phyloP scores from a whole-genome alignment of 2,113 vertebrate species.

The Pseudorectes ferrugineus region DNA sequence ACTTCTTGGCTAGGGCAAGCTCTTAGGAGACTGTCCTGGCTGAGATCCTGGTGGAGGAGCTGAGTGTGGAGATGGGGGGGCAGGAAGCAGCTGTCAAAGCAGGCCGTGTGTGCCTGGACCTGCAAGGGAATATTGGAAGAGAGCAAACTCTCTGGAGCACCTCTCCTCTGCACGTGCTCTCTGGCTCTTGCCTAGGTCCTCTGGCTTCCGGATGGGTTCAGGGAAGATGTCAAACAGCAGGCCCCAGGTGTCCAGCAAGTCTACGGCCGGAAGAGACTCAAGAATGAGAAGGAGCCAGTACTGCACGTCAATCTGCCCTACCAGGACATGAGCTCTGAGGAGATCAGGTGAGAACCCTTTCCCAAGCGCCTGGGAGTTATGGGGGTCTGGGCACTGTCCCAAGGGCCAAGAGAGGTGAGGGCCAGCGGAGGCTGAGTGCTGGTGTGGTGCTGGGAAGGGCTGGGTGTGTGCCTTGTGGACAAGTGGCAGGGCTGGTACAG shows the following conservation, averaged over 20 bases:
- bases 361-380: background rate
- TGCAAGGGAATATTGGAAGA: background rate
- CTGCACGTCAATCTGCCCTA: constrained; percentile 82
- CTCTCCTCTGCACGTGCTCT: background rate
- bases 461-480: background rate
- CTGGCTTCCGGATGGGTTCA: constrained; percentile 82
- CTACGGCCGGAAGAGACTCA: constrained; percentile 62
- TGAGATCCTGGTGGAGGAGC: background rate
- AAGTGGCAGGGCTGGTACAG: background rate
- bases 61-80: background rate
- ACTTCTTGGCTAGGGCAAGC: background rate
- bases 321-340: constrained; percentile 64
- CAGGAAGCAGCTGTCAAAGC: background rate
- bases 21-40: background rate
- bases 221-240: constrained; percentile 65
- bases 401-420: background rate
- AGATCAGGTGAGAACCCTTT: constrained; percentile 79
- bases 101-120: background rate
- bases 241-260: constrained; percentile 80
- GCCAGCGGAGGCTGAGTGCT: background rate
- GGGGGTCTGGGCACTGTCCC: background rate
- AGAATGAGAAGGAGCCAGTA: constrained; percentile 34
- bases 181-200: constrained; percentile 74
- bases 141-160: background rate
- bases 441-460: background rate